A percentile compares a stretch with the other conserved stretches of the same genome.
These are phyloP conservation scores for Sphaerophoria rueppellii DNA, from an alignment of 2,888 invertebrate species.

Conservation along the genomic window DNA sequence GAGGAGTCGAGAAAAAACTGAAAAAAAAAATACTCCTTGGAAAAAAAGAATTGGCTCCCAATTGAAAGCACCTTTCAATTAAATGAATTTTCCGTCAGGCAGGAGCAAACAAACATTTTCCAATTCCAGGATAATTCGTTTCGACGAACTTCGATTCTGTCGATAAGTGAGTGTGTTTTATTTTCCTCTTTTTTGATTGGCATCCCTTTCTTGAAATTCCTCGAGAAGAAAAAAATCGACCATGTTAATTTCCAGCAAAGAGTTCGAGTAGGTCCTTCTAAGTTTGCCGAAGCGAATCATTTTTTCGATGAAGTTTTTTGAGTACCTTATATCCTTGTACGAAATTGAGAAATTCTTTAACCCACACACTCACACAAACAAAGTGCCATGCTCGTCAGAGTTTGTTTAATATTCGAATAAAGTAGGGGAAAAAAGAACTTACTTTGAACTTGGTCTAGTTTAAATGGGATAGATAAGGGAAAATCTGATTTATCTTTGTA, in stretches of 20 bases:
- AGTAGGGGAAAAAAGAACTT: neutral
- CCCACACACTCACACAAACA: neutral
- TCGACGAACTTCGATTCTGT: slow-evolving; percentile 53
- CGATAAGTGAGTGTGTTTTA: slow-evolving; percentile 32
- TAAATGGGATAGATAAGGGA: slow-evolving; percentile 15
- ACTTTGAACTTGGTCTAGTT: slow-evolving; percentile 13
- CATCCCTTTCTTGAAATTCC: neutral
- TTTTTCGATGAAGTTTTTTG: slow-evolving; percentile 11
- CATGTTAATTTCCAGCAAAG: slow-evolving; percentile 20
- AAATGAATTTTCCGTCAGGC: slow-evolving; percentile 25
- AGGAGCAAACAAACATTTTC: neutral
- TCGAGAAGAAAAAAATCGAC: neutral
- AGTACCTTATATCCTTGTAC: neutral
- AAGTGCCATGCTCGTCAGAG: neutral
- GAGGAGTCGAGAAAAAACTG: slow-evolving; percentile 1
- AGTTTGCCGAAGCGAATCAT: slow-evolving; percentile 5
- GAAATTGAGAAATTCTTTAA: neutral
- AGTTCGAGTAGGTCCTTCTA: slow-evolving; percentile 5
- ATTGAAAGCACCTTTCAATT: slow-evolving; percentile 41
- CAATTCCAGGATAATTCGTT: slow-evolving; percentile 38
- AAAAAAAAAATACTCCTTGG: neutral
- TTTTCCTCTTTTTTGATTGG: slow-evolving; percentile 5
- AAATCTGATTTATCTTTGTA: slow-evolving; percentile 19
- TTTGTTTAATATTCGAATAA: neutral
- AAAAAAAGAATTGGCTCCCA: too few species aligned